phyloP scores from a whole-genome alignment of 2,888 invertebrate species.

The Ennomos erosarius region DNA sequence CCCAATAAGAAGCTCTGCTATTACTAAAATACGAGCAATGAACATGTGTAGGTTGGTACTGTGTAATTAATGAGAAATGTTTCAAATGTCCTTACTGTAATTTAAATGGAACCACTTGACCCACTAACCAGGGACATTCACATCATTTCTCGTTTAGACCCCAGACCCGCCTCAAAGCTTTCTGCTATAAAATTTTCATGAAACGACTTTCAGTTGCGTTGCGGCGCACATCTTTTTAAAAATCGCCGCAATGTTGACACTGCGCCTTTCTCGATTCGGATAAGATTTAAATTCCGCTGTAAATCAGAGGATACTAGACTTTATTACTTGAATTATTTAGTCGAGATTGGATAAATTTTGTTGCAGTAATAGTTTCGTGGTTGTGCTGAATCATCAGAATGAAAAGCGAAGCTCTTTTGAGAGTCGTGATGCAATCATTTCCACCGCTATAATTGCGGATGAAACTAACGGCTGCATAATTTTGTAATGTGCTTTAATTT shows the following conservation, averaged over 20 bases:
- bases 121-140: conserved; percentile 69
- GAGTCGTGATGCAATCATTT: conserved; percentile 58
- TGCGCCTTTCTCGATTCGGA: conserved; percentile 41
- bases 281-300: conserved; percentile 40
- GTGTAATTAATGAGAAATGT: neutral
- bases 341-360: conserved; percentile 37
- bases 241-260: conserved; percentile 58
- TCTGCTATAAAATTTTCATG: conserved; percentile 69
- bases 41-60: too few relatives aligned
- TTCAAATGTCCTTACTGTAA: conserved; percentile 19
- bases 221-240: conserved; percentile 55
- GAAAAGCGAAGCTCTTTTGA: conserved; percentile 59
- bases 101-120: conserved; percentile 58
- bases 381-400: conserved; percentile 39
- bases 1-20: too few relatives aligned
- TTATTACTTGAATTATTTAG: conserved; percentile 42
- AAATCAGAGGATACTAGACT: conserved; percentile 44
- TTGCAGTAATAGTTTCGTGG: conserved; percentile 39
- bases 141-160: conserved; percentile 65
- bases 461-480: conserved; percentile 49
- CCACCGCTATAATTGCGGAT: conserved; percentile 60
- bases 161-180: conserved; percentile 64
- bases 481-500: conserved; percentile 46
- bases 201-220: conserved; percentile 53
- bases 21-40: too few relatives aligned